Evolutionary conservation across 64 coral and sea anemone genomes (phyloP), one percentile per base, ranked within the genome.

Genomic region (Astreopora myriophthalma): DNA sequence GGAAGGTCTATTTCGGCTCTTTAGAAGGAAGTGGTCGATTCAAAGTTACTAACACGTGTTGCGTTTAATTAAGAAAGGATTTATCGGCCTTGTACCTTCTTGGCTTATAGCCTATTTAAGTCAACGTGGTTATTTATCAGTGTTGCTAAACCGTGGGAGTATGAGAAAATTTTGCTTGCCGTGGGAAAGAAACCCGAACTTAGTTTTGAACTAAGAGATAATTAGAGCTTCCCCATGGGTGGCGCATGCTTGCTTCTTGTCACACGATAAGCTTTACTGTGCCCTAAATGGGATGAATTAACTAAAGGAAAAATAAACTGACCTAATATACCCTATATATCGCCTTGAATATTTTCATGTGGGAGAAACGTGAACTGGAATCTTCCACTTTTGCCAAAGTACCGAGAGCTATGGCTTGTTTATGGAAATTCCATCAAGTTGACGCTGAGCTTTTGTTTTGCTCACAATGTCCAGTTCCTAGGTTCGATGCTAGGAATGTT

Each of bases 81-180:
- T 80, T 79, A 52, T 31, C 10, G 48, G 31, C 27, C 28, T 80
- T 34, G 31, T 46, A 58, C 17, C 0, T 33, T 80, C 51, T 80
- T 33, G 77, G 27, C 29, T 60, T 19, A 17, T 3, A 83, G 55
- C 49, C 31, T 35, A 38, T 3, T 65, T 83, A 27, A 51, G 38
- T 44, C 38, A 51, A 75, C 40, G 10, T 37, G 51, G 11, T 2
- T 26, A 64, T 83, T 37, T 73, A 35, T 37, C 51, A 19, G 17
- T 16, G 2, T 14, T 73, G 5, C 31, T 73, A 7, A 65, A 65
- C 79, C 57, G 79, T 83, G 79, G 79, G 79, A 83, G 32, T 38
- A 32, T 39, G 31, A 64, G 22, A 48, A 51, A 17, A 8, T 29
- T 57, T 57, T 24, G 31, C 32, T 65, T 8, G 33, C 79, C 79